A percentile compares a stretch with the other conserved stretches of the same genome.
These are phyloP conservation scores for Sphenodon punctatus DNA, from an alignment of 2,797 vertebrate genomes.

Conservation along the genomic window DNA sequence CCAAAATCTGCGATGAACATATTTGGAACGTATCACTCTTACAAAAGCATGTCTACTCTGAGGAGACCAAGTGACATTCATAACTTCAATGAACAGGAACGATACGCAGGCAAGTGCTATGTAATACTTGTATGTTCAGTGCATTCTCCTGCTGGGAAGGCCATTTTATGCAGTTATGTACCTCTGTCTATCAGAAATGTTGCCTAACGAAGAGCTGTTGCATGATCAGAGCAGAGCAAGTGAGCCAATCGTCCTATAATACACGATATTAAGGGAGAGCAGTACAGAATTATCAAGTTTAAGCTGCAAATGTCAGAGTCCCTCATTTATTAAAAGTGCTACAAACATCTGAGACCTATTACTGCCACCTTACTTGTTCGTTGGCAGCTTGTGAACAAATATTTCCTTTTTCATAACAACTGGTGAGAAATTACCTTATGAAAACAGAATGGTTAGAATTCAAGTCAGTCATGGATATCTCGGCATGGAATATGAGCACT, in stretches of 20 bases:
- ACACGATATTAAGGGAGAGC: slow-evolving; percentile 10
- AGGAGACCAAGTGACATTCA: slow-evolving; percentile 41
- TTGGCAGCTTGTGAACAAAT: slow-evolving; percentile 24
- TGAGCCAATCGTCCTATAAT: slow-evolving; percentile 32
- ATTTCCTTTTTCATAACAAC: slow-evolving; percentile 31
- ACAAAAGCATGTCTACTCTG: slow-evolving; percentile 47
- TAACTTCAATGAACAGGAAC: slow-evolving; percentile 44
- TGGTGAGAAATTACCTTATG: not conserved
- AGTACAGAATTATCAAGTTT: slow-evolving; percentile 51
- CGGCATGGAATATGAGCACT: slow-evolving; percentile 10
- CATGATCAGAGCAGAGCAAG: slow-evolving; percentile 30
- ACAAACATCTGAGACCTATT: slow-evolving; percentile 42
- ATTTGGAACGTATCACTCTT: slow-evolving; percentile 43
- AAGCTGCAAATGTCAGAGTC: slow-evolving; percentile 54
- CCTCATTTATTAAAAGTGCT: slow-evolving; percentile 68
- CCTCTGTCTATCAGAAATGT: not conserved
- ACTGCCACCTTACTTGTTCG: slow-evolving; percentile 11
- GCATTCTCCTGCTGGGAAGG: not conserved
- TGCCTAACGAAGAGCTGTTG: slow-evolving; percentile 41
- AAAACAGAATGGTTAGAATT: slow-evolving; percentile 23
- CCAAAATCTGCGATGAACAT: slow-evolving; percentile 28
- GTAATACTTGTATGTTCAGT: slow-evolving; percentile 49
- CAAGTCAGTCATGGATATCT: slow-evolving; percentile 7
- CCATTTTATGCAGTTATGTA: slow-evolving; percentile 3
- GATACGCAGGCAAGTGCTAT: slow-evolving; percentile 50